Conservation (phyloP, 2,113 vertebrate genomes). For the Otis tarda region DNA sequence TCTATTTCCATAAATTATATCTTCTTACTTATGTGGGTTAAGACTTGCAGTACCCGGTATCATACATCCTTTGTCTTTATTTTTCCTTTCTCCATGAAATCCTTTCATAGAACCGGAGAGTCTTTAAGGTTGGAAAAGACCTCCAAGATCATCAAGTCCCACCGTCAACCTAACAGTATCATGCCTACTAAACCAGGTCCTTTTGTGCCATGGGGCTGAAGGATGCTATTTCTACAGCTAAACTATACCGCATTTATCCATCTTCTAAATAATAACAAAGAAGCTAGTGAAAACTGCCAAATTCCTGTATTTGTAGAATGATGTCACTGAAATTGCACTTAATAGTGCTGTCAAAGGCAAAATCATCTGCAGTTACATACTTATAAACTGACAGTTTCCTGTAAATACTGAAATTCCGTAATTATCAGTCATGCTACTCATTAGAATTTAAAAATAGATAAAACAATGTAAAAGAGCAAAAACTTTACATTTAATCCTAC, state of each 20-base stretch:
- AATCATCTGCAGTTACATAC: not conserved
- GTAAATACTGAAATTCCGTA: conserved; percentile 25
- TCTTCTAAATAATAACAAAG: not conserved
- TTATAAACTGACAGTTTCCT: not conserved
- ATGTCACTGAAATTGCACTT: not conserved
- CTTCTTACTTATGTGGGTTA: not conserved
- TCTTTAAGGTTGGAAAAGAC: no score
- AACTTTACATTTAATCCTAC: not conserved
- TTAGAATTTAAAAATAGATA: not conserved
- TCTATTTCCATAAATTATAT: not conserved
- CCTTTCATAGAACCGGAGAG: not conserved
- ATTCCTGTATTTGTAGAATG: not conserved
- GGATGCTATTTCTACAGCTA: not conserved
- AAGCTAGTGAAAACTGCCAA: not conserved
- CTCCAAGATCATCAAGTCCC: no score
- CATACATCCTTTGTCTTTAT: not conserved
- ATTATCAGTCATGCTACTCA: not conserved
- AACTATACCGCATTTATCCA: not conserved
- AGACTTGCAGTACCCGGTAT: not conserved
- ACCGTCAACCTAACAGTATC: no score
- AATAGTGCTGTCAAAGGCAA: not conserved
- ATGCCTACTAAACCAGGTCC: no score
- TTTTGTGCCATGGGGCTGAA: not conserved
- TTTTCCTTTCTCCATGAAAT: not conserved
- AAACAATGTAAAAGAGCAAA: not conserved